Conservation (phyloP, 2,888 invertebrate genomes). For the Hetaerina titia region DNA sequence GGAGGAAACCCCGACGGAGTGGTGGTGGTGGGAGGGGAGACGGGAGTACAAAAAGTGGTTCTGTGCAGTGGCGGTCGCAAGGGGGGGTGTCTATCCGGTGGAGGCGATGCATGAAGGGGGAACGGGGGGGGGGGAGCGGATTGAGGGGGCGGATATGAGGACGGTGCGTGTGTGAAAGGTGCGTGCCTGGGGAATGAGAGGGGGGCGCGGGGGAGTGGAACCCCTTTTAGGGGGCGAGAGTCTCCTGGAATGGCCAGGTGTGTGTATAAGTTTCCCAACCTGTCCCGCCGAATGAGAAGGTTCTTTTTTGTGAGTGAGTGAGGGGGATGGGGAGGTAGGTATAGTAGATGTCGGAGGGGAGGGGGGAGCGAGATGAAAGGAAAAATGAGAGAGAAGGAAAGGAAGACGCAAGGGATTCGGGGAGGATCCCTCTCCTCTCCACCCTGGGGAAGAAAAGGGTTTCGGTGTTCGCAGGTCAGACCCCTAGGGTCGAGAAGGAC, state of each 20-base stretch:
- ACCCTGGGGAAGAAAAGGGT: background rate
- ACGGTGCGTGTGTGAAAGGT: constrained; percentile 21
- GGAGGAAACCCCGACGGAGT: background rate
- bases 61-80: background rate
- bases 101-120: background rate
- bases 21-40: background rate
- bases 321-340: background rate
- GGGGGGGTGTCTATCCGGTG: background rate
- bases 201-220: background rate
- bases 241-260: constrained; percentile 32
- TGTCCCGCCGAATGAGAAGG: background rate
- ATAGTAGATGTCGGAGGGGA: background rate
- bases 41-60: background rate
- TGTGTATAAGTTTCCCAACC: constrained; percentile 51
- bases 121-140: background rate
- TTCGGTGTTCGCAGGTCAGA: background rate
- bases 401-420: background rate
- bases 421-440: background rate
- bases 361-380: background rate
- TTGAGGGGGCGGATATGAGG: background rate
- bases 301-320: background rate
- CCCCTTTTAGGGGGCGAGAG: too few relatives aligned
- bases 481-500: background rate
- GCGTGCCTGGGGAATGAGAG: background rate
- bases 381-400: background rate